phyloP scores from a whole-genome alignment of 2,888 invertebrate genomes.

The Eretmocerus hayati region DNA sequence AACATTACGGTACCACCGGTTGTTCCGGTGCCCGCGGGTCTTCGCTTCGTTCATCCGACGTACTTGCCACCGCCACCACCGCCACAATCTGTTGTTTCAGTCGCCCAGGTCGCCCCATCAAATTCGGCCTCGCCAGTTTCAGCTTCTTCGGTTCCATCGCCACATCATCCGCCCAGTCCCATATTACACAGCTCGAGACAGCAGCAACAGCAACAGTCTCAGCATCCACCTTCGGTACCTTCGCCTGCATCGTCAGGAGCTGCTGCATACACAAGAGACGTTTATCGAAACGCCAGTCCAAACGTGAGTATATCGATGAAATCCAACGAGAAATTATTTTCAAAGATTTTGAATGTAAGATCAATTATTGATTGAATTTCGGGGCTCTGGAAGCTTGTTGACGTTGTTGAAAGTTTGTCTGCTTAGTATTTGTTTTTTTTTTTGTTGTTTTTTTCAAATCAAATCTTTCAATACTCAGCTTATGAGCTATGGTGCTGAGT shows the following conservation, averaged over 20 bases:
- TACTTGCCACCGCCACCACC: conserved; percentile 40
- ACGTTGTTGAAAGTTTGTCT: no score
- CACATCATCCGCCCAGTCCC: no score
- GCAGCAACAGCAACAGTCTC: conserved; percentile 15
- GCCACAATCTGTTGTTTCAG: conserved; percentile 31
- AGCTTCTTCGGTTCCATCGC: conserved; percentile 12
- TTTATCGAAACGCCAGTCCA: conserved; percentile 39
- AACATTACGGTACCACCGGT: conserved; percentile 35
- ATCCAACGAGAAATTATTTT: no score
- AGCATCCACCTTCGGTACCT: conserved; percentile 34
- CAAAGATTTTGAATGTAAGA: no score
- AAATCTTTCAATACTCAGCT: no score
- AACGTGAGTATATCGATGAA: conserved; percentile 43
- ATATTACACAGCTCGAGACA: no score
- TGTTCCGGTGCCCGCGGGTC: conserved; percentile 47
- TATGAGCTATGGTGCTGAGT: no score
- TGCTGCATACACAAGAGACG: conserved; percentile 40
- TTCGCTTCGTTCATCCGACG: conserved; percentile 43
- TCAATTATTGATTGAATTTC: no score
- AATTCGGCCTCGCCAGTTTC: conserved; percentile 22
- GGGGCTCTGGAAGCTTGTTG: no score
- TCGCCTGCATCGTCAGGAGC: conserved; percentile 38
- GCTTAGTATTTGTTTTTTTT: no score
- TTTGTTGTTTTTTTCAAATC: no score
- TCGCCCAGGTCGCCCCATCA: conserved; percentile 17